Evolutionary conservation across 2,888 invertebrate species (phyloP).

Genomic region (Platypus cylindrus): DNA sequence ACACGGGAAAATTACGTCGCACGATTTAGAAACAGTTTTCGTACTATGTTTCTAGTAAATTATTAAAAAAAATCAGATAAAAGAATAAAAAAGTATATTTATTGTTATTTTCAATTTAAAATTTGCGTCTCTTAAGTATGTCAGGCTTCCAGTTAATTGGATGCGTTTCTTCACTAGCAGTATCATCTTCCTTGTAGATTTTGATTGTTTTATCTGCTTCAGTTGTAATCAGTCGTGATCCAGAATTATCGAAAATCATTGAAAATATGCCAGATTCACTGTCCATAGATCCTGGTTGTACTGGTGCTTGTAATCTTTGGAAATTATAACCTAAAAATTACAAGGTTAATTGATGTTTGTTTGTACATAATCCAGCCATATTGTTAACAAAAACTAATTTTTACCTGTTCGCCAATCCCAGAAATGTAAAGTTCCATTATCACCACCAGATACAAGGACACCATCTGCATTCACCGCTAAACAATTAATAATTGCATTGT

Average conservation of each 20-base stretch:
- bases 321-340: constrained; percentile 84
- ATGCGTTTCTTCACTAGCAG: constrained; percentile 90
- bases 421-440: constrained; percentile 92
- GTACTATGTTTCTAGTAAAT: no score
- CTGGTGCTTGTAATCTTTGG: constrained; percentile 77
- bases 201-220: constrained; percentile 99
- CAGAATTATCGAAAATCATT: constrained; percentile 90
- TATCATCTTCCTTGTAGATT: constrained; percentile 94
- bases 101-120: no score
- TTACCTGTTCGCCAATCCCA: constrained; percentile 91
- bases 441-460: constrained; percentile 93
- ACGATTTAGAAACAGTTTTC: no score
- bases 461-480: constrained; percentile 90
- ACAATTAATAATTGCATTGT: constrained; percentile 95
- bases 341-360: neutral
- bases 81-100: no score
- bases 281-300: constrained; percentile 98
- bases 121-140: constrained; percentile 82
- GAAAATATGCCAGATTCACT: constrained; percentile 97
- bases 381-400: neutral
- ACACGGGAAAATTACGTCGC: no score
- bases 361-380: neutral
- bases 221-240: constrained; percentile 85
- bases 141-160: constrained; percentile 98
- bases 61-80: no score